These are phyloP conservation scores for Lapara coniferarum DNA, from an alignment of 2,888 invertebrate genomes.

Conservation along the genomic window DNA sequence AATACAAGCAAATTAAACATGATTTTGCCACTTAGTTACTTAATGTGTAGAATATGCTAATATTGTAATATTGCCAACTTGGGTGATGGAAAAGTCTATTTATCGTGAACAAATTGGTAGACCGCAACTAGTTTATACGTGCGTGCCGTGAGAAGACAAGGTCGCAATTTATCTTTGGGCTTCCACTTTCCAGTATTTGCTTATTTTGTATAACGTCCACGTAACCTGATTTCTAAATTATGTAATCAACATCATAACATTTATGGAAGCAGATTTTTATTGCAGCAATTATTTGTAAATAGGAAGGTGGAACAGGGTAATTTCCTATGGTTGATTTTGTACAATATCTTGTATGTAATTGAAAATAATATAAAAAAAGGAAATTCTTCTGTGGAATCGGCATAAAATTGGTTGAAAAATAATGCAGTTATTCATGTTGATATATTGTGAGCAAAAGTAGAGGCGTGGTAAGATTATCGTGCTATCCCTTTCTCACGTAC, in stretches of 20 bases:
- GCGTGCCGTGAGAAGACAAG: constrained; percentile 37
- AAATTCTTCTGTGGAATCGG: no score
- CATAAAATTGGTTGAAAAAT: no score
- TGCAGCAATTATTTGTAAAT: background rate
- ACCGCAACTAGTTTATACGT: constrained; percentile 33
- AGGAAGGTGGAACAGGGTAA: constrained; percentile 37
- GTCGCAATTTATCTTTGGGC: constrained; percentile 30
- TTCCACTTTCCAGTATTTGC: constrained; percentile 13
- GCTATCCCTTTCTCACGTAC: no score
- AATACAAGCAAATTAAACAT: no score
- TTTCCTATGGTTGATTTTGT: no score
- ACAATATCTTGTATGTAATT: no score
- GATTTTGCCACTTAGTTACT: background rate
- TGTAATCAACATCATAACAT: background rate
- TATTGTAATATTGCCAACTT: constrained; percentile 3
- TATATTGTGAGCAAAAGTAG: no score
- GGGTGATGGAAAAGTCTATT: constrained; percentile 29
- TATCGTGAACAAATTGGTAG: constrained; percentile 33
- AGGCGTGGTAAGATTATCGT: no score
- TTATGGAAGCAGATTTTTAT: background rate
- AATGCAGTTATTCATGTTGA: no score
- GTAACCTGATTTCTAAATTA: background rate
- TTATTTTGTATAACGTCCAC: background rate
- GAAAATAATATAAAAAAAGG: no score
- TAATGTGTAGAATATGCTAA: constrained; percentile 1